Conservation (phyloP, 2,797 vertebrate species). For the Diplodus sargus region DNA sequence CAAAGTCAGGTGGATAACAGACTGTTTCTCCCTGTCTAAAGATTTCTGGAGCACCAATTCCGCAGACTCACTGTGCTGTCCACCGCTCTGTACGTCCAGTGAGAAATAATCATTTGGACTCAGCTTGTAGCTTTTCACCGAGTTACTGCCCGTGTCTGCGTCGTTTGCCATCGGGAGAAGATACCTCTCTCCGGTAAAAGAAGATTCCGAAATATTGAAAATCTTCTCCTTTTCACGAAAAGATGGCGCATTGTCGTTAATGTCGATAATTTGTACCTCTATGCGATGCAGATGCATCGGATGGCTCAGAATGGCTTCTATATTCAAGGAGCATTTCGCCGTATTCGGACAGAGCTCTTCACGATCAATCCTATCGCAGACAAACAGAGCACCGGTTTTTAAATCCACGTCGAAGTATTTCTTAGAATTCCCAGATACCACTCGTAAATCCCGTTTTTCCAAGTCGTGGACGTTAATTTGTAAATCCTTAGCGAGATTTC, state of each 20-base stretch:
- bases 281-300: constrained; percentile 83
- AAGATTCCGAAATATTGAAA: constrained; percentile 83
- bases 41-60: constrained; percentile 83
- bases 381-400: constrained; percentile 73
- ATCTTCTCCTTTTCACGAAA: constrained; percentile 68
- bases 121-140: constrained; percentile 85
- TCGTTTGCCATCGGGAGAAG: constrained; percentile 84
- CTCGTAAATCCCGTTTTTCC: constrained; percentile 71
- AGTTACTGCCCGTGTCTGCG: constrained; percentile 83
- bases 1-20: constrained; percentile 75
- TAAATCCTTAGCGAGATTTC: constrained; percentile 83
- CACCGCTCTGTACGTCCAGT: constrained; percentile 73
- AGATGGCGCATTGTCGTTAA: constrained; percentile 80
- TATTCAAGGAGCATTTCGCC: constrained; percentile 78
- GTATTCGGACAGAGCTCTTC: constrained; percentile 77
- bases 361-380: constrained; percentile 80
- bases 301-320: constrained; percentile 83
- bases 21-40: constrained; percentile 84
- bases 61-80: constrained; percentile 77
- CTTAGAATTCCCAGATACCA: constrained; percentile 74
- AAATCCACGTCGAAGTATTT: constrained; percentile 82
- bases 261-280: constrained; percentile 81
- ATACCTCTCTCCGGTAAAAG: constrained; percentile 78
- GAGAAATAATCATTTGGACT: constrained; percentile 83
- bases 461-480: constrained; percentile 71